Evolutionary conservation across 1,140 invertebrate genomes (phyloP).

Genomic region (Plutomurus gul): DNA sequence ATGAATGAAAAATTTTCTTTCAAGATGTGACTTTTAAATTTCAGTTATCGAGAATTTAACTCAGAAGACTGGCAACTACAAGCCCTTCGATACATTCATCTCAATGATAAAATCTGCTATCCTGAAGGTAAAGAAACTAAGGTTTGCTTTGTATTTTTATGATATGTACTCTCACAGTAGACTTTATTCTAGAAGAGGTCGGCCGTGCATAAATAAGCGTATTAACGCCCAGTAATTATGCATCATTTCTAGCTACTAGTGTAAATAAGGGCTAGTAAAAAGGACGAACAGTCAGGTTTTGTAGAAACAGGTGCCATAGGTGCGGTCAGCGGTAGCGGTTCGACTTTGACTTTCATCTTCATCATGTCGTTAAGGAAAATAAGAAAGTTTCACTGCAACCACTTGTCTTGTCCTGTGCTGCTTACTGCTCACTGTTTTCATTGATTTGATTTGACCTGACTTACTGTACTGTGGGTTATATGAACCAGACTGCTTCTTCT

Average conservation of each 20-base stretch:
- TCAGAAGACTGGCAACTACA: slow-evolving; percentile 63
- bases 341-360: slow-evolving; percentile 23
- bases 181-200: too few species aligned
- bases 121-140: slow-evolving; percentile 58
- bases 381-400: background rate
- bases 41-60: slow-evolving; percentile 63
- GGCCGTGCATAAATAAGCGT: too few species aligned
- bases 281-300: too few species aligned
- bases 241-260: too few species aligned
- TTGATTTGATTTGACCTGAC: background rate
- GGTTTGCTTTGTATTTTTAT: background rate
- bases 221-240: too few species aligned
- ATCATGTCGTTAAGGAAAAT: slow-evolving; percentile 1
- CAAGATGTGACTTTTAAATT: slow-evolving; percentile 42
- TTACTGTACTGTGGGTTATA: background rate
- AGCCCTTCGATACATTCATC: slow-evolving; percentile 62
- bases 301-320: background rate
- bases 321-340: background rate
- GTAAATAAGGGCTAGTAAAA: too few species aligned
- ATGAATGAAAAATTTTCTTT: too few species aligned
- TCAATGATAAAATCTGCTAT: slow-evolving; percentile 63
- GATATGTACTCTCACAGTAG: background rate
- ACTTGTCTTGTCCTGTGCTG: background rate
- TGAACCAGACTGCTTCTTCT: too few species aligned
- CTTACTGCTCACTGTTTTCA: background rate